Conservation (phyloP, 2,797 vertebrate genomes). For the Etheostoma perlongum region DNA sequence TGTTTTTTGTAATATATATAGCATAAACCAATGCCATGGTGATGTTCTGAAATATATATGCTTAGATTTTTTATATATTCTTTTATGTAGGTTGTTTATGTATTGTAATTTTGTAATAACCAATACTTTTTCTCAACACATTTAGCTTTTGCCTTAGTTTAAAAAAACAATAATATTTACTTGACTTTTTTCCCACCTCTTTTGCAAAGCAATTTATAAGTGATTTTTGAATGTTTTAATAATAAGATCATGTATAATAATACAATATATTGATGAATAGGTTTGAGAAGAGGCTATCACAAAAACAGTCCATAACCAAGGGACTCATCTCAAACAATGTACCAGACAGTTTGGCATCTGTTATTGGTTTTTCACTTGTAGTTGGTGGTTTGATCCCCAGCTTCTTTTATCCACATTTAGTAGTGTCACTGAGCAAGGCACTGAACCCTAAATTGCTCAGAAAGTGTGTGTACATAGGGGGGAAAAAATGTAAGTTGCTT, state of each 20-base stretch:
- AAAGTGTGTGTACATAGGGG: not conserved
- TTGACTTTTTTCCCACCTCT: too few species aligned
- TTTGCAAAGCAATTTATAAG: too few species aligned
- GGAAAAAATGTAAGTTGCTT: not conserved
- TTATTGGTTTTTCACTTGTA: not conserved
- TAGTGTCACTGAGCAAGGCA: constrained; percentile 6
- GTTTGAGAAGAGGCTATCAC: too few species aligned
- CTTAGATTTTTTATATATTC: not conserved
- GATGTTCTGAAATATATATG: not conserved
- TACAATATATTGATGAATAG: too few species aligned
- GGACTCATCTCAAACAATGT: not conserved
- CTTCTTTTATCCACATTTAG: not conserved
- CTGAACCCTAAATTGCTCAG: not conserved
- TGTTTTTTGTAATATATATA: not conserved
- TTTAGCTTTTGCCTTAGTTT: too few species aligned
- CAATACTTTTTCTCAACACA: too few species aligned
- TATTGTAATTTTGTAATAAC: too few species aligned
- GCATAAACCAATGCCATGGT: not conserved
- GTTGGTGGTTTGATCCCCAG: not conserved
- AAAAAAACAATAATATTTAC: too few species aligned
- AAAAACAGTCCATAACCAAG: not conserved
- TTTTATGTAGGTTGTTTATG: too few species aligned
- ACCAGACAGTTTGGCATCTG: not conserved
- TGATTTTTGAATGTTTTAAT: too few species aligned
- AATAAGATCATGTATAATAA: too few species aligned